Evolutionary conservation across 1,140 invertebrate genomes (phyloP).

Genomic region (Drosophila novamexicana): DNA sequence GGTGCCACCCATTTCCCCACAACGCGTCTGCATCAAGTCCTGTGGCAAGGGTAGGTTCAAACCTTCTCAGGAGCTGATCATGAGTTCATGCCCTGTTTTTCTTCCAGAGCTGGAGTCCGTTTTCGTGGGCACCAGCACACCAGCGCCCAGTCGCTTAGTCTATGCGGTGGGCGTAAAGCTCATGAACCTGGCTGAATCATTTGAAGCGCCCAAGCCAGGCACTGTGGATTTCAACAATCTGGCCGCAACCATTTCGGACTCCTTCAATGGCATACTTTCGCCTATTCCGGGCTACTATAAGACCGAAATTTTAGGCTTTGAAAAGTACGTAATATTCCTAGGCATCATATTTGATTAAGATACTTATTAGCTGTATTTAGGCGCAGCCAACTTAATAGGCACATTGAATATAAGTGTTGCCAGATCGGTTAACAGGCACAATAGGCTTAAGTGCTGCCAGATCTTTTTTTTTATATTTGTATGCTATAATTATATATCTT

Average conservation of each 20-base stretch:
- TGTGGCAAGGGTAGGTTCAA: constrained; percentile 88
- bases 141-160: constrained; percentile 87
- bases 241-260: constrained; percentile 88
- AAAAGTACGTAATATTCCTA: constrained; percentile 86
- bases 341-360: too few species aligned
- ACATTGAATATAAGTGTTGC: neutral
- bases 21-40: constrained; percentile 93
- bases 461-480: too few species aligned
- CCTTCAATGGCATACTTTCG: constrained; percentile 87
- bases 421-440: neutral
- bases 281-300: constrained; percentile 90
- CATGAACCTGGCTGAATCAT: constrained; percentile 91
- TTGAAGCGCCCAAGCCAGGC: constrained; percentile 88
- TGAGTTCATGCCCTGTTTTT: neutral
- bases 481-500: neutral
- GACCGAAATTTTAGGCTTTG: constrained; percentile 88
- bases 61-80: fast-evolving
- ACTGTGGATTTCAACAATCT: constrained; percentile 90
- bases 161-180: constrained; percentile 91
- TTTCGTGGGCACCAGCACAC: constrained; percentile 86
- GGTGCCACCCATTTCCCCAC: constrained; percentile 90
- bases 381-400: neutral
- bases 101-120: constrained; percentile 84
- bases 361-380: neutral
- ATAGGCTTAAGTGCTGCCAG: too few species aligned